Percentiles rank a stretch among this genome's conserved stretches.
phyloP scores from a whole-genome alignment of 2,113 vertebrate genomes.

The Macquaria australasica region DNA sequence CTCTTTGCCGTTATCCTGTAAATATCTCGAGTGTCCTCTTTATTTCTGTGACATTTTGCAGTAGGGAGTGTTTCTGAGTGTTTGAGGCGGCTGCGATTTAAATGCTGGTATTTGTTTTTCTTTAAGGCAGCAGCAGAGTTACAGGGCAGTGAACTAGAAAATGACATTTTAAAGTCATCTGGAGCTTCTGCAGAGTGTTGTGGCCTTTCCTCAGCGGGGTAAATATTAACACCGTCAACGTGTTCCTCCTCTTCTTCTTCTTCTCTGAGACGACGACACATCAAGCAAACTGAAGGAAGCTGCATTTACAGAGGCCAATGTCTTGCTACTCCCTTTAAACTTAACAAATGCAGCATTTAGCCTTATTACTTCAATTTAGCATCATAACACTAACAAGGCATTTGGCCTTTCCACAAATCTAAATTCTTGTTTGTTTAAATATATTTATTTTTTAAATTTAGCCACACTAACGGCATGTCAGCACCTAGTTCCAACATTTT shows the following conservation, averaged over 20 bases:
- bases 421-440: background rate
- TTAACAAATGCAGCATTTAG: too few relatives aligned
- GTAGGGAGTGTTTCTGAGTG: constrained; percentile 35
- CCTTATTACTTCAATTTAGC: background rate
- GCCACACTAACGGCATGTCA: too few relatives aligned
- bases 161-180: constrained; percentile 85
- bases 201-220: constrained; percentile 81
- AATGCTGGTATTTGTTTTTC: constrained; percentile 79
- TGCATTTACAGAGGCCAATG: background rate
- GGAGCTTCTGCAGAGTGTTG: constrained; percentile 66
- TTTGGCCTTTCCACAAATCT: background rate
- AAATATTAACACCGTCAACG: constrained; percentile 66
- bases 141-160: constrained; percentile 88
- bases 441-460: background rate
- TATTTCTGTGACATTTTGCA: constrained; percentile 60
- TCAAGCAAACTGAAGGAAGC: background rate
- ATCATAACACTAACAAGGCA: background rate
- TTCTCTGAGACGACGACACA: constrained; percentile 40
- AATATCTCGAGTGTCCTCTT: constrained; percentile 40
- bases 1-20: constrained; percentile 18
- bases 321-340: background rate
- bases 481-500: background rate
- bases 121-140: constrained; percentile 80
- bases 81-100: constrained; percentile 74
- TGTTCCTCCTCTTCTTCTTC: constrained; percentile 14